These are phyloP conservation scores for Bettongia penicillata DNA, from an alignment of 2,113 vertebrate species.

Conservation along the genomic window DNA sequence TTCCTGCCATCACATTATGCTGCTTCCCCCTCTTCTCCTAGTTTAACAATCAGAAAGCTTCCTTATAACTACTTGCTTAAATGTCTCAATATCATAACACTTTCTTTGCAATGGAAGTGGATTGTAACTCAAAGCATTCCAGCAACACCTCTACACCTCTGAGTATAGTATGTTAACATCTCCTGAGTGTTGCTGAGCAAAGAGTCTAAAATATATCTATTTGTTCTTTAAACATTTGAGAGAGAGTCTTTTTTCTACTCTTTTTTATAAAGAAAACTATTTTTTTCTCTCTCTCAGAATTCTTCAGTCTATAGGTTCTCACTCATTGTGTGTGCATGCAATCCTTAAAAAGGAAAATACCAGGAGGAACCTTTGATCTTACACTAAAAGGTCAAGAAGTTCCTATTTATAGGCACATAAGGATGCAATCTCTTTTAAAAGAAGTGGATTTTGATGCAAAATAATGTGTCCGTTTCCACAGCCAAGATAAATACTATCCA, in stretches of 20 bases:
- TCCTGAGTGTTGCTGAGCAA: neutral
- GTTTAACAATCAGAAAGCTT: slow-evolving; percentile 15
- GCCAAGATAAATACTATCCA: slow-evolving; percentile 59
- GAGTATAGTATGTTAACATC: neutral
- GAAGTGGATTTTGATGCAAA: slow-evolving; percentile 54
- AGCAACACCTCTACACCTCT: neutral
- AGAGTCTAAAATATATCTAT: neutral
- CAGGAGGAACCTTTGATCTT: slow-evolving; percentile 13
- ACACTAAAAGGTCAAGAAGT: slow-evolving; percentile 64
- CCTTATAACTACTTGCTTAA: slow-evolving; percentile 2
- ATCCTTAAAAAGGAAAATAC: slow-evolving; percentile 44
- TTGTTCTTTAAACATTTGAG: neutral
- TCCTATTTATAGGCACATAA: slow-evolving; percentile 43
- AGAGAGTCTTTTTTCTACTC: neutral
- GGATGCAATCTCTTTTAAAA: slow-evolving; percentile 45
- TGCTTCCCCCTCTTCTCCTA: neutral
- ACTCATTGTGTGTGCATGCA: fast-evolving
- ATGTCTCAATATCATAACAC: fast-evolving
- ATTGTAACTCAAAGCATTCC: fast-evolving
- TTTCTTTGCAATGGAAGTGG: neutral
- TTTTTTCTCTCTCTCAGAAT: neutral
- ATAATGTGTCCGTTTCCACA: slow-evolving; percentile 53
- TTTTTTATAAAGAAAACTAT: neutral
- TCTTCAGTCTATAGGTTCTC: neutral
- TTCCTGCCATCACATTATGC: neutral